phyloP scores from a whole-genome alignment of 2,888 invertebrate species.

The Chloroclysta siterata region DNA sequence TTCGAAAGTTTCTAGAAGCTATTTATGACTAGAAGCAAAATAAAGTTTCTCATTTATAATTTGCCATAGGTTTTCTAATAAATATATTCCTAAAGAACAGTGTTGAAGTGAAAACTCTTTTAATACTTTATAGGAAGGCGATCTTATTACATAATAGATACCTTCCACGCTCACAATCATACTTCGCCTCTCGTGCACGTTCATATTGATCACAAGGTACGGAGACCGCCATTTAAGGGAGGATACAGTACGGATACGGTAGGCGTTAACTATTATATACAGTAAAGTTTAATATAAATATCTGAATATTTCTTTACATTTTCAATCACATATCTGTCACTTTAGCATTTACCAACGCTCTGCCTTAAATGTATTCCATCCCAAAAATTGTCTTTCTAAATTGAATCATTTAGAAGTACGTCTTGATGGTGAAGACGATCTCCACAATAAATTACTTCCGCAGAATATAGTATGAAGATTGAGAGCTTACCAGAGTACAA shows the following conservation, averaged over 20 bases:
- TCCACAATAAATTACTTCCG: conserved; percentile 5
- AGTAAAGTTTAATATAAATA: conserved; percentile 18
- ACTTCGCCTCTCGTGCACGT: conserved; percentile 8
- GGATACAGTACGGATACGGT: conserved; percentile 11
- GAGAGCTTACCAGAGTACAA: conserved; percentile 1
- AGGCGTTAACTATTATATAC: conserved; percentile 11
- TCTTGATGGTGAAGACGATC: conserved; percentile 8
- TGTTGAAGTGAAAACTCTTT: conserved; percentile 25
- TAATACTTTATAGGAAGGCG: conserved; percentile 27
- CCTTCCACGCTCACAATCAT: conserved; percentile 13
- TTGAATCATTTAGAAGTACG: conserved; percentile 4
- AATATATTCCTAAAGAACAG: conserved; percentile 29
- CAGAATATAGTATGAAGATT: conserved; percentile 11
- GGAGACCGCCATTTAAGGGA: conserved; percentile 5
- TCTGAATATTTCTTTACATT: conserved; percentile 14
- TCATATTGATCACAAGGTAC: conserved; percentile 9
- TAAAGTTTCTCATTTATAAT: conserved; percentile 27
- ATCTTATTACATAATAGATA: conserved; percentile 25
- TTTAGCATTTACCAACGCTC: conserved; percentile 1
- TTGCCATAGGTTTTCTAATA: conserved; percentile 23
- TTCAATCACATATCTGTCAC: conserved; percentile 16
- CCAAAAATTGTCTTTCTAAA: conserved; percentile 12
- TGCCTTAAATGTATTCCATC: conserved; percentile 14
- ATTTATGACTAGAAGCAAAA: conserved; percentile 37
- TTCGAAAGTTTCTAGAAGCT: conserved; percentile 34